Evolutionary conservation across 1,140 invertebrate genomes (phyloP).

Genomic region (Mylabris phalerata): DNA sequence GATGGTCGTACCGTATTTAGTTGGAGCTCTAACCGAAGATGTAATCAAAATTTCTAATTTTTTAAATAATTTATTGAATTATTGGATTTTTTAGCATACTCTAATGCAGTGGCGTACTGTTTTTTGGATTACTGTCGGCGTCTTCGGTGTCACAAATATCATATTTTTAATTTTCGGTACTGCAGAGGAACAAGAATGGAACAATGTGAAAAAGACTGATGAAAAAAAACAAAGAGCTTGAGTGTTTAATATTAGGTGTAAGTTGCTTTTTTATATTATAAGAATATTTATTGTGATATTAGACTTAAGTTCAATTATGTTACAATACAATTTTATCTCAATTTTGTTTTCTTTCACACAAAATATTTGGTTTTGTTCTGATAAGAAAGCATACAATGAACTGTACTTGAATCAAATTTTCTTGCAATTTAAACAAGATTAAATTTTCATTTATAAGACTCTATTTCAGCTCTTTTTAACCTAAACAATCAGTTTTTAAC

Average conservation of each 20-base stretch:
- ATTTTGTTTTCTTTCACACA: too few species aligned
- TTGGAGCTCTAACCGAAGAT: constrained; percentile 67
- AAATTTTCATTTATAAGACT: too few species aligned
- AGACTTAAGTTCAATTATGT: not conserved
- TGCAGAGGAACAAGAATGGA: constrained; percentile 67
- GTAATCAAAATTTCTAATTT: constrained; percentile 38
- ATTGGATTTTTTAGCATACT: constrained; percentile 51
- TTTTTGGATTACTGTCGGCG: constrained; percentile 72
- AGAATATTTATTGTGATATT: not conserved
- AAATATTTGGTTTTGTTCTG: too few species aligned
- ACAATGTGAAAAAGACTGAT: constrained; percentile 25
- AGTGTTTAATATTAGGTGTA: not conserved
- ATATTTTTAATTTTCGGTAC: constrained; percentile 66
- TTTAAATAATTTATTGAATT: not conserved
- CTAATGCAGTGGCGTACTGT: constrained; percentile 72
- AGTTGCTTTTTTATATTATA: not conserved
- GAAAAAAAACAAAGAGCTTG: not conserved
- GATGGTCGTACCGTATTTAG: constrained; percentile 72
- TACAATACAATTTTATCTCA: not conserved
- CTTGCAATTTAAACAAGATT: too few species aligned
- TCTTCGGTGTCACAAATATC: constrained; percentile 66
- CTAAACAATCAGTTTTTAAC: too few species aligned
- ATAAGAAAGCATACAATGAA: too few species aligned
- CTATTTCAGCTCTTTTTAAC: too few species aligned
- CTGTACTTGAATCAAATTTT: too few species aligned